Base-by-base conservation (phyloP, 92 coral and sea anemone species). In the Heteractis magnifica region DNA sequence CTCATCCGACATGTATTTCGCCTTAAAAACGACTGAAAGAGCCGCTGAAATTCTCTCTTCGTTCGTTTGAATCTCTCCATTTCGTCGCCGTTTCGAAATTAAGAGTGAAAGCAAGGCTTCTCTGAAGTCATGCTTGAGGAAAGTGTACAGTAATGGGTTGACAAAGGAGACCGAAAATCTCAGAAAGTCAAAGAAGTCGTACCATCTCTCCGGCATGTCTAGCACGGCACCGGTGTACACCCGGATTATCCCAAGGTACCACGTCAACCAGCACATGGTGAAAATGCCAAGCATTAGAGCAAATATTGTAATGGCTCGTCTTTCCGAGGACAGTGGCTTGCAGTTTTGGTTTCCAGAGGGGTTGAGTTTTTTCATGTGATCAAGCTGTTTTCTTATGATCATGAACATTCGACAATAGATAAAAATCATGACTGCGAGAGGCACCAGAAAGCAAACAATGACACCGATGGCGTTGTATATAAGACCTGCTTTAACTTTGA, bases 261-360 rank as follows among this genome's bases (percentile, higher is more conserved):
- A 97, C 3, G 98, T 92, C 13, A 88, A 77, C 99, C 99, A 97
- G 44, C 99, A 94, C 20, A 90, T 79, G 0, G 93, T 88, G 64
- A 97, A 97, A 64, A 92, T 92, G 0, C 98, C 94, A 2, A 97
- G 81, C 99, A 97, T 97, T 5, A 91, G 49, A 8, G 99, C 98
- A 71, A 97, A 97, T 19, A 97, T 93, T 20, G 93, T 68, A 23
- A 97, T 89, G 73, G 99, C 99, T 50, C 95, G 92, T 76, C 86
- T 89, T 79, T 97, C 99, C 19, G 99, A 75, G 14, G 81, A 77
- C 2, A 85, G 52, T 0, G 84, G 94, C 86, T n/a, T 85, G 88
- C 83, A 84, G 84, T 87, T 85, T 72, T 62, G 88, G 51, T 76
- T 87, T n/a, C 86, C 91, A 48, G 90, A 14, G 10, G 86, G 84